phyloP scores from a whole-genome alignment of 1,140 invertebrate genomes.

The Asbolus verrucosus region DNA sequence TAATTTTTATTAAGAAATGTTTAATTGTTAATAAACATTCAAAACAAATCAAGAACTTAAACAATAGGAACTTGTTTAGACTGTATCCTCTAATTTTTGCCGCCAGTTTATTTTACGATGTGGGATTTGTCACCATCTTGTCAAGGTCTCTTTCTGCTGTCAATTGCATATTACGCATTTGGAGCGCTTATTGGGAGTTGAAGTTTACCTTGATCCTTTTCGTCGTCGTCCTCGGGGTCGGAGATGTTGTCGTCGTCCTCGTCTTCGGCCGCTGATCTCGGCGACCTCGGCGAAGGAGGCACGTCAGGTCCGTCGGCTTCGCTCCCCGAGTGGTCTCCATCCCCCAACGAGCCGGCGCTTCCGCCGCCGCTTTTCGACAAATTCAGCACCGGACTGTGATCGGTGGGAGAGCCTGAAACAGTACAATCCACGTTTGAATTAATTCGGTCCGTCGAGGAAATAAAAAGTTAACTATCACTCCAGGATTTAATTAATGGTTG shows the following conservation, averaged over 20 bases:
- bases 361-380: slow-evolving; percentile 85
- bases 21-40: too few relatives aligned
- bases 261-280: slow-evolving; percentile 76
- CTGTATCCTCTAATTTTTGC: too few relatives aligned
- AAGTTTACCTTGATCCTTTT: slow-evolving; percentile 84
- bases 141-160: neutral
- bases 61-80: too few relatives aligned
- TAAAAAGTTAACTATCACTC: slow-evolving; percentile 54
- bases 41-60: too few relatives aligned
- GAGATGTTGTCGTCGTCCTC: slow-evolving; percentile 82
- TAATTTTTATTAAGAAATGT: too few relatives aligned
- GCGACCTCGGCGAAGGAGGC: slow-evolving; percentile 70
- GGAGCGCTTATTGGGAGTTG: too few relatives aligned
- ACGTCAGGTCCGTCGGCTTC: slow-evolving; percentile 70
- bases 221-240: slow-evolving; percentile 85
- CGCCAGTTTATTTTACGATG: too few relatives aligned
- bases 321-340: slow-evolving; percentile 73
- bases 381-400: slow-evolving; percentile 91
- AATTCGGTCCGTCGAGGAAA: slow-evolving; percentile 22
- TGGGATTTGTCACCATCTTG: too few relatives aligned
- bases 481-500: slow-evolving; percentile 59
- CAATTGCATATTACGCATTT: too few relatives aligned
- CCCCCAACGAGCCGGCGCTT: slow-evolving; percentile 69
- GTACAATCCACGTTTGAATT: slow-evolving; percentile 23
- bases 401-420: slow-evolving; percentile 82